Percentiles rank a stretch among this genome's conserved stretches.
phyloP scores from a whole-genome alignment of 2,797 vertebrate species.

The Falco biarmicus region DNA sequence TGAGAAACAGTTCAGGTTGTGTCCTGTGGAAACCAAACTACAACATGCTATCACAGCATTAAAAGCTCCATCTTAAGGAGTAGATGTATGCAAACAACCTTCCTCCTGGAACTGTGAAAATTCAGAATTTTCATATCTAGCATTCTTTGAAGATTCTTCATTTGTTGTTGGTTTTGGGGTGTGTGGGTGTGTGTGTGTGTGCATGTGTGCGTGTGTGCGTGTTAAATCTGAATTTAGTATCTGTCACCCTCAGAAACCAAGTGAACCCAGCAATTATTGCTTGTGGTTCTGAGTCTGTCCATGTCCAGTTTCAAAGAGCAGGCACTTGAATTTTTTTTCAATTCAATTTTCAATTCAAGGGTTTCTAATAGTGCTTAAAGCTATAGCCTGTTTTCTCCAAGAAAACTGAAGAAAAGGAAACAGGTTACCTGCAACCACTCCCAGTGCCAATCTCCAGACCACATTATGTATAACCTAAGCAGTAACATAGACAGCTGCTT shows the following conservation, averaged over 20 bases:
- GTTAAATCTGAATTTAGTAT: neutral
- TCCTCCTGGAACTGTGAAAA: neutral
- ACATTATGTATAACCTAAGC: neutral
- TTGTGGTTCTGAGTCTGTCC: neutral
- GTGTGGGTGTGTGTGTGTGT: too few relatives aligned
- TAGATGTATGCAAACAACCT: neutral
- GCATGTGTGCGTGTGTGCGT: too few relatives aligned
- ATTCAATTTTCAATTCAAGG: too few relatives aligned
- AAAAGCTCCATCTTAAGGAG: neutral
- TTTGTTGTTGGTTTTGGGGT: neutral
- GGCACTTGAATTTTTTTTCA: neutral
- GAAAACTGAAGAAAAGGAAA: neutral
- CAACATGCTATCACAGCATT: accelerated
- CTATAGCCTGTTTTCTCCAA: neutral
- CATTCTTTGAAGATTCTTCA: neutral
- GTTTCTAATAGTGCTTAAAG: neutral
- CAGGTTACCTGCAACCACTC: neutral
- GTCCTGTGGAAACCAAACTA: neutral
- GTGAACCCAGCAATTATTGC: neutral
- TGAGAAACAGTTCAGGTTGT: neutral
- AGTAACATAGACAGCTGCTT: neutral
- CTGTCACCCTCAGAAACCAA: neutral
- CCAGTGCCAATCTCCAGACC: neutral
- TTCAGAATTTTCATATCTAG: neutral
- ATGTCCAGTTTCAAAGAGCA: neutral